These are phyloP conservation scores for Frankliniella fusca DNA, from an alignment of 2,888 invertebrate genomes.

Conservation along the genomic window DNA sequence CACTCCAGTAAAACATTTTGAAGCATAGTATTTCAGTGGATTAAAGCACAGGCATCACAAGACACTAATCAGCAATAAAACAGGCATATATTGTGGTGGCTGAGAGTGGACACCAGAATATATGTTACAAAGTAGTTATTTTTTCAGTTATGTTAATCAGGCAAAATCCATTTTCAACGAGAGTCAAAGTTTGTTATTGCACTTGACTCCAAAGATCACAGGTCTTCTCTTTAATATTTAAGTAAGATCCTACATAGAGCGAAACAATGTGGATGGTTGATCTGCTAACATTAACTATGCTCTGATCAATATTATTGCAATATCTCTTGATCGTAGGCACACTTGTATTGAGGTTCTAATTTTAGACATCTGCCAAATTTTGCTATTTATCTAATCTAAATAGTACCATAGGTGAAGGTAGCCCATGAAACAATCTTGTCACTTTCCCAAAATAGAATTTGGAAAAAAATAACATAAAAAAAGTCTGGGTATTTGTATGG, in stretches of 20 bases:
- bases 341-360: too few species aligned
- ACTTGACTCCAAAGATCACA: not conserved
- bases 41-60: not conserved
- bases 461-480: not conserved
- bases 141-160: too few species aligned
- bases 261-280: too few species aligned
- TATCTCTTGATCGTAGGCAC: not conserved
- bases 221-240: not conserved
- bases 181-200: not conserved
- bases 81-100: not conserved
- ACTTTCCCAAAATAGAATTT: not conserved
- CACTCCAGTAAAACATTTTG: not conserved
- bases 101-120: too few species aligned
- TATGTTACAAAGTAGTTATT: too few species aligned
- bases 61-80: not conserved
- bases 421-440: not conserved
- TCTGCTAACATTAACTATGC: too few species aligned
- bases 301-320: not conserved
- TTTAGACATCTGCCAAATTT: too few species aligned
- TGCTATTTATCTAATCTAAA: too few species aligned
- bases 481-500: not conserved
- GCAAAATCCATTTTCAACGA: too few species aligned
- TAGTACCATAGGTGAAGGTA: not conserved
- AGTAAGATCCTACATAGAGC: not conserved
- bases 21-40: not conserved